Conservation (phyloP, 2,888 invertebrate species). For the Leptinotarsa juncta region DNA sequence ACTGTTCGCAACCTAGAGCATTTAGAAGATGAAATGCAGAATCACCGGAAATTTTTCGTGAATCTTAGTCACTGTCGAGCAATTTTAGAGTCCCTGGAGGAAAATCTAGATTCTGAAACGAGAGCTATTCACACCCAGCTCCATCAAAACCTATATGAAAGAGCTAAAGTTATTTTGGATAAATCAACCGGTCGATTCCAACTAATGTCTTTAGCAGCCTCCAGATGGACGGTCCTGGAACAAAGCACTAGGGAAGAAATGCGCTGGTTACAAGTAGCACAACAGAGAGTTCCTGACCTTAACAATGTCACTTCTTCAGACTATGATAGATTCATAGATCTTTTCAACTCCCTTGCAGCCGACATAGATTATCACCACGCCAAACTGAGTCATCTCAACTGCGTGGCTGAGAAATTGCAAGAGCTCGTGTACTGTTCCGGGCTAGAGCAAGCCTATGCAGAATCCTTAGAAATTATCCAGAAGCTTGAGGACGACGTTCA, state of each 20-base stretch:
- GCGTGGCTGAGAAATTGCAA: slow-evolving; percentile 79
- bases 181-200: slow-evolving; percentile 85
- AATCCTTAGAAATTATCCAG: slow-evolving; percentile 77
- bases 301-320: slow-evolving; percentile 84
- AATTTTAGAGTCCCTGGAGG: slow-evolving; percentile 86
- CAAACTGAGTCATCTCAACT: slow-evolving; percentile 78
- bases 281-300: slow-evolving; percentile 85
- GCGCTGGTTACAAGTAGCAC: slow-evolving; percentile 86
- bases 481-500: slow-evolving; percentile 83
- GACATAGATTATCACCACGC: slow-evolving; percentile 86
- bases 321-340: slow-evolving; percentile 85
- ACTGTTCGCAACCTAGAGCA: slow-evolving; percentile 81
- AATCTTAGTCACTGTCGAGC: slow-evolving; percentile 88
- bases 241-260: slow-evolving; percentile 86
- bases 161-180: slow-evolving; percentile 82
- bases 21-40: slow-evolving; percentile 90
- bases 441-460: slow-evolving; percentile 79
- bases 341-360: slow-evolving; percentile 82
- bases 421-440: slow-evolving; percentile 80
- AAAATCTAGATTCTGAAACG: slow-evolving; percentile 85
- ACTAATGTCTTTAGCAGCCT: slow-evolving; percentile 86
- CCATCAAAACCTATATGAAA: slow-evolving; percentile 81
- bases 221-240: slow-evolving; percentile 84
- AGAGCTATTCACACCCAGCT: slow-evolving; percentile 77
- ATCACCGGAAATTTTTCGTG: slow-evolving; percentile 89